Conservation (phyloP, 2,797 vertebrate species). For the Austrolebias charrua region DNA sequence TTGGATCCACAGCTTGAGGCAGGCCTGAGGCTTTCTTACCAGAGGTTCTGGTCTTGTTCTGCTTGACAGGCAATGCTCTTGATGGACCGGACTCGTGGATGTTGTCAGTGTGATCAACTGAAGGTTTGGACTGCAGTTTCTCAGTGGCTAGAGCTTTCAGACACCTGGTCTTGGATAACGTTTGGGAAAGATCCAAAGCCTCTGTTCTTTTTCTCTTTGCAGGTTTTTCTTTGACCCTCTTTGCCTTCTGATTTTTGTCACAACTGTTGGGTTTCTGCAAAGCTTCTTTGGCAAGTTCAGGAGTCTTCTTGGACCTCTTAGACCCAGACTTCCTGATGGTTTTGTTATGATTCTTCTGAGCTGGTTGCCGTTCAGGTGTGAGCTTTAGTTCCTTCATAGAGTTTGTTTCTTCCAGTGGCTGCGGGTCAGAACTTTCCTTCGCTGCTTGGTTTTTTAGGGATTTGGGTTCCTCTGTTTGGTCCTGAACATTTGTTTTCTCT, state of each 20-base stretch:
- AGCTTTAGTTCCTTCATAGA: conserved; percentile 4
- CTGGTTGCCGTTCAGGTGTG: conserved; percentile 13
- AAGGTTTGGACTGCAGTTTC: conserved; percentile 37
- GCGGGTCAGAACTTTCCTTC: conserved; percentile 13
- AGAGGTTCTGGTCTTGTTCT: conserved; percentile 56
- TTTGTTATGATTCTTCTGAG: conserved; percentile 41
- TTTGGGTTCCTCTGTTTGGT: conserved; percentile 5
- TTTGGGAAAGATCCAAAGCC: conserved; percentile 62
- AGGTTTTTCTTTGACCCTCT: conserved; percentile 71
- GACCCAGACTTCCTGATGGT: conserved; percentile 41
- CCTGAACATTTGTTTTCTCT: conserved; percentile 24
- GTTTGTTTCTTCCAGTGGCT: conserved; percentile 23
- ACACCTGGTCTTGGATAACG: conserved; percentile 72
- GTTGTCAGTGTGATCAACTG: conserved; percentile 6
- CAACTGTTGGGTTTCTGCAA: conserved; percentile 1
- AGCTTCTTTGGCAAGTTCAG: not conserved
- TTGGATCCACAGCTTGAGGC: not conserved
- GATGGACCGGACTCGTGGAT: not conserved
- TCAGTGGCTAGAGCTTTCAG: conserved; percentile 69
- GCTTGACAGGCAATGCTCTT: conserved; percentile 22
- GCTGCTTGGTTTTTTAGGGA: not conserved
- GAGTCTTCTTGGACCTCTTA: conserved; percentile 48
- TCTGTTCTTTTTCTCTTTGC: conserved; percentile 83
- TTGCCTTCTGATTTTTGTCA: conserved; percentile 34
- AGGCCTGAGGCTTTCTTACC: conserved; percentile 21